Base-by-base conservation (phyloP, 2,888 invertebrate genomes). In the Drosophila mayaguana region DNA sequence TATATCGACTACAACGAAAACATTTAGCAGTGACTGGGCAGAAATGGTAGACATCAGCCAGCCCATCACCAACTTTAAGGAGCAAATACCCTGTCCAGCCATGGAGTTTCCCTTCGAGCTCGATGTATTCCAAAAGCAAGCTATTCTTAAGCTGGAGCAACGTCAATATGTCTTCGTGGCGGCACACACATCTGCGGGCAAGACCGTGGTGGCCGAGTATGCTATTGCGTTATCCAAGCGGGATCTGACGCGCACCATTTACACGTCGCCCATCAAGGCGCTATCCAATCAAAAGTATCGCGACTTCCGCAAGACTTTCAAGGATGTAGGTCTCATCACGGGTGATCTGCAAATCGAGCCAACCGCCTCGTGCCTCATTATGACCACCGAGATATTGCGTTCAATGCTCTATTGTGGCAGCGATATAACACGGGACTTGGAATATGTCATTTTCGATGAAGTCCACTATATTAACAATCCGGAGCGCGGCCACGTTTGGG, bases 391-490 rank as follows among this genome's bases (percentile, higher is more conserved):
- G 94, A 99, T 99, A 89, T 93, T 99, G 32, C 95, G 98, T 74
- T 98, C 98, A 0, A 99, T 99, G 98, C 93, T 99, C 16, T 98
- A 98, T 91, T 97, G 97, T 67, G 98, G 98, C 11, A 96, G 96
- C 72, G 99, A 99, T 90, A 96, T 98, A 61, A 96, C 98, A 0
- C 95, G 98, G 50, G 99, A 99, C 92, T 94, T 99, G 62, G 99
- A 99, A 92, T 99, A 98, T 94, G 99, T 99, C 3, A 98, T 99
- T 88, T 99, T 99, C 92, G 99, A 99, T 93, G 99, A 99, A 94
- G 98, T 99, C 9, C 99, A 99, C 92, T 99, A 99, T 91, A 98
- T 99, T 76, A 99, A 99, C 92, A 98, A 99, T 93, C 95, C 96
- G 46, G 98, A 98, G 94, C 97, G 99, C 75, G 99, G 99, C 14